phyloP scores from a whole-genome alignment of 2,113 vertebrate species.

The Crotalus viridis region DNA sequence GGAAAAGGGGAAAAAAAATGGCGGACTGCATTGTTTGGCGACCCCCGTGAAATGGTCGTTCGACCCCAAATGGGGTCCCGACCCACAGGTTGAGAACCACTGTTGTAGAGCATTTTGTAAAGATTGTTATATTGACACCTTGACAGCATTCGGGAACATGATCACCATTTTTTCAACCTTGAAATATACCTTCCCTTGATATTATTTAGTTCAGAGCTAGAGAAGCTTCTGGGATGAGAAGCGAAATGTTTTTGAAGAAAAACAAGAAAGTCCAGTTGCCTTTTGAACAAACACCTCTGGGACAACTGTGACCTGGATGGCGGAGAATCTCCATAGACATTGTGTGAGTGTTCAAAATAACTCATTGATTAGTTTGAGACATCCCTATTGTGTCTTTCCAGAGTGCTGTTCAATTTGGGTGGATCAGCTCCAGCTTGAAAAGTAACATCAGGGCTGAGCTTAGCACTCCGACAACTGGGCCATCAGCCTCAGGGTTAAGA shows the following conservation, averaged over 20 bases:
- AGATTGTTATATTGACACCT: not conserved
- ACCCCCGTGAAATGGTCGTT: too few relatives aligned
- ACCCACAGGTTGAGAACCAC: too few relatives aligned
- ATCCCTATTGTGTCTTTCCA: conserved; percentile 62
- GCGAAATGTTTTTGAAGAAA: too few relatives aligned
- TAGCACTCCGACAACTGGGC: not conserved
- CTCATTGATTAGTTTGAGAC: conserved; percentile 73
- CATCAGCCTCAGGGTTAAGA: not conserved
- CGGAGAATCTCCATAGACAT: too few relatives aligned
- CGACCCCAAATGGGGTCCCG: too few relatives aligned
- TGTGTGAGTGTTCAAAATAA: conserved; percentile 74
- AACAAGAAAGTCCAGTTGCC: too few relatives aligned
- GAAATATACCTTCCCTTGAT: not conserved
- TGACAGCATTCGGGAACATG: not conserved
- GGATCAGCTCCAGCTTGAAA: not conserved
- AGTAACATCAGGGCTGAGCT: not conserved
- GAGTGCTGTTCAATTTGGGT: conserved; percentile 69
- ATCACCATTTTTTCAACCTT: not conserved
- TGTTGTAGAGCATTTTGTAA: not conserved
- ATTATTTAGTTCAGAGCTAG: not conserved
- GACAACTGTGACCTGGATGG: too few relatives aligned
- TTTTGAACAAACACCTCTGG: too few relatives aligned
- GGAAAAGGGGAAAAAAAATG: too few relatives aligned
- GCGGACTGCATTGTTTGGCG: too few relatives aligned
- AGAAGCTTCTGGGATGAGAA: too few relatives aligned